phyloP scores from a whole-genome alignment of 2,888 invertebrate species.

The Muschampia plurimacula region DNA sequence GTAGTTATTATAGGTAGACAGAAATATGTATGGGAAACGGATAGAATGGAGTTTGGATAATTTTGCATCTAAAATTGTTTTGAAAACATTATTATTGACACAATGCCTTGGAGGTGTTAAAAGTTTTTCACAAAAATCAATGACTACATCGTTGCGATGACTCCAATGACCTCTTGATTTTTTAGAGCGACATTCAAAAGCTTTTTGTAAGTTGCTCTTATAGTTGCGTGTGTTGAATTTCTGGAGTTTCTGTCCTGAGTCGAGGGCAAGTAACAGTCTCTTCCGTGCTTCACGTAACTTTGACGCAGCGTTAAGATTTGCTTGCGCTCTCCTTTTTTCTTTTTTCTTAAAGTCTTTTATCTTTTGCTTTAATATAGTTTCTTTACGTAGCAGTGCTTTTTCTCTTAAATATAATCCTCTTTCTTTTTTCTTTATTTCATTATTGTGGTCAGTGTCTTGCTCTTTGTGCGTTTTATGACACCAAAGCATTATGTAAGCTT shows the following conservation, averaged over 20 bases:
- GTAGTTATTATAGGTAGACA: neutral
- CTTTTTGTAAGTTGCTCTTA: conserved; percentile 11
- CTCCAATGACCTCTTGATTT: neutral
- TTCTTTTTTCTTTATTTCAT: conserved; percentile 39
- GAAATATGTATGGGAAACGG: neutral
- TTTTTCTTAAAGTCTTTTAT: conserved; percentile 44
- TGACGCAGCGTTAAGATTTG: conserved; percentile 51
- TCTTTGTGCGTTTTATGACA: too few species aligned
- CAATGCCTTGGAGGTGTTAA: neutral
- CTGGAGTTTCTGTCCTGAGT: conserved; percentile 13
- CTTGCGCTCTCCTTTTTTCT: conserved; percentile 44
- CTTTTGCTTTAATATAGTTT: conserved; percentile 49
- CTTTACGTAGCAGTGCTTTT: conserved; percentile 45
- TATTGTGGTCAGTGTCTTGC: conserved; percentile 22
- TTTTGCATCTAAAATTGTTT: neutral
- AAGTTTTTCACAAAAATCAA: conserved; percentile 24
- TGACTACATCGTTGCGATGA: conserved; percentile 9
- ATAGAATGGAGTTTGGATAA: neutral
- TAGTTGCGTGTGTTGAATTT: conserved; percentile 10
- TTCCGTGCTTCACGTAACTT: conserved; percentile 54
- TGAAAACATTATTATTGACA: neutral
- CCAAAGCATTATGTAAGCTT: too few species aligned
- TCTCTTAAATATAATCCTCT: conserved; percentile 36
- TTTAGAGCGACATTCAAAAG: neutral
- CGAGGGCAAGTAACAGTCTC: conserved; percentile 44